These are phyloP conservation scores for Tenebrio molitor DNA, from an alignment of 1,140 invertebrate species.

Conservation along the genomic window DNA sequence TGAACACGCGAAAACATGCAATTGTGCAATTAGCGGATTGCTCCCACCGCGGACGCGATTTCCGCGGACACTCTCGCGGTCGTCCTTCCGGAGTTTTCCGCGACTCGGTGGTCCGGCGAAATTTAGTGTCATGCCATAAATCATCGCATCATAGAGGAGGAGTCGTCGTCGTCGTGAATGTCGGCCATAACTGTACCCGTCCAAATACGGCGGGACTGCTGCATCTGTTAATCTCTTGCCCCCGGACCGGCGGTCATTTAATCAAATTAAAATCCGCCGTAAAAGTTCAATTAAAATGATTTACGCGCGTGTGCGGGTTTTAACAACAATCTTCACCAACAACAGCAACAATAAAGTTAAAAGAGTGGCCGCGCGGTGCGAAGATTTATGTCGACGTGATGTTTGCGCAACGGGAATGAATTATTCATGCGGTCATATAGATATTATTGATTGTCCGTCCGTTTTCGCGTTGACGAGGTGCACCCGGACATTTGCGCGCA, in stretches of 20 bases:
- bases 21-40: constrained; percentile 32
- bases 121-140: background rate
- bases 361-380: background rate
- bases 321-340: background rate
- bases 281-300: constrained; percentile 39
- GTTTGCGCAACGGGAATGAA: constrained; percentile 16
- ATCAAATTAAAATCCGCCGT: constrained; percentile 28
- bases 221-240: constrained; percentile 9
- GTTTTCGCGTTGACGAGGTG: background rate
- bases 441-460: background rate
- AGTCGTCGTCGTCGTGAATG: too few relatives aligned
- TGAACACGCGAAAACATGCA: constrained; percentile 16
- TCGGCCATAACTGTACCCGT: constrained; percentile 26
- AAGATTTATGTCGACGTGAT: constrained; percentile 13
- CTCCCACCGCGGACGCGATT: too few relatives aligned
- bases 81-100: background rate
- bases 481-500: background rate
- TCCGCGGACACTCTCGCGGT: too few relatives aligned
- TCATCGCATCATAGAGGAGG: constrained; percentile 9
- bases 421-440: constrained; percentile 22
- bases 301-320: constrained; percentile 5
- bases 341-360: background rate
- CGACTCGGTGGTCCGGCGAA: too few relatives aligned
- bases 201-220: background rate
- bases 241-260: background rate